Evolutionary conservation across 2,113 vertebrate species (phyloP).

Genomic region (Ceyx margarethae): DNA sequence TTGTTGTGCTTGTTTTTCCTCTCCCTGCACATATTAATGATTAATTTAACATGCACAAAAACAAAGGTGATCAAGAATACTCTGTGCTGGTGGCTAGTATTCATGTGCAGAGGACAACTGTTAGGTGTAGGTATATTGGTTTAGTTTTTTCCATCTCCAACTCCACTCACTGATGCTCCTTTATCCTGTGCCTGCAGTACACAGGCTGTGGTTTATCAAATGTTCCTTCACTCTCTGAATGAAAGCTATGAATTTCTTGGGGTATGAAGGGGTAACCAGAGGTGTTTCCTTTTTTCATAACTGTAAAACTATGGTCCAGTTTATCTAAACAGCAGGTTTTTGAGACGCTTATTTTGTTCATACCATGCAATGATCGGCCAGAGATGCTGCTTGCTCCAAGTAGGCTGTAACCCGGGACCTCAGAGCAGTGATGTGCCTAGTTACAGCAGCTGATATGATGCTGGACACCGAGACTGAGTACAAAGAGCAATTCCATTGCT

Average conservation of each 20-base stretch:
- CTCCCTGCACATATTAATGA: constrained; percentile 4
- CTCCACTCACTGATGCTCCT: background rate
- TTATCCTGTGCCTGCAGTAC: background rate
- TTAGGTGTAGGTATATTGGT: background rate
- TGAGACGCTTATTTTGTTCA: background rate
- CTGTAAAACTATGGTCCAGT: background rate
- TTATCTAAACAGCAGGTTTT: background rate
- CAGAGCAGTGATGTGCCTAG: background rate
- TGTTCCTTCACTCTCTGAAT: background rate
- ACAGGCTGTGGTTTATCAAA: background rate
- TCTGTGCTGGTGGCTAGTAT: constrained; percentile 40
- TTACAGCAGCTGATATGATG: background rate
- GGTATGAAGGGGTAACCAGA: background rate
- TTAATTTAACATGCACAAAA: constrained; percentile 59
- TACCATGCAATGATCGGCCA: background rate
- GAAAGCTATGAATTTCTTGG: background rate
- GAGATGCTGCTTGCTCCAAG: background rate
- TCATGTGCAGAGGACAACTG: constrained; percentile 42
- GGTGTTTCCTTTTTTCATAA: background rate
- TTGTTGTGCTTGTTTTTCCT: background rate
- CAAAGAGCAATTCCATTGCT: background rate
- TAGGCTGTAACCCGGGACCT: background rate
- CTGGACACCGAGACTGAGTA: background rate
- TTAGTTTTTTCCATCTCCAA: background rate
- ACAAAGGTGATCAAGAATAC: constrained; percentile 34